Base-by-base conservation (phyloP, 53 echinoderm and acorn worm genomes). In the Arbacia lixula region DNA sequence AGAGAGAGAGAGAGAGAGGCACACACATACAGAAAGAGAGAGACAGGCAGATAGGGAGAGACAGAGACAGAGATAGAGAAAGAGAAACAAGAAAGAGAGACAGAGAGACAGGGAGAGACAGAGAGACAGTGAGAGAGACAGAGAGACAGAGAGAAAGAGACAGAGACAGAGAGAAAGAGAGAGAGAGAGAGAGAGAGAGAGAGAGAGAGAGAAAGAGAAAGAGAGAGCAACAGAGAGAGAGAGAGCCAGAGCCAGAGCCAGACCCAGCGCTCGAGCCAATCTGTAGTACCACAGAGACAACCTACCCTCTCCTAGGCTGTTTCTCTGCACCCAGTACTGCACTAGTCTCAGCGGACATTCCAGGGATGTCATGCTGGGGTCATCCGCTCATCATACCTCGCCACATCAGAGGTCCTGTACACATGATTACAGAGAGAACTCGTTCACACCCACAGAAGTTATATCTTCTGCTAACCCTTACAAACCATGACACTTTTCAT, bases 361-460 rank as follows among this genome's bases (percentile, higher is more conserved):
- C 11, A 36, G 6, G 66, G 20, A 66, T 66, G 71, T 71, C 46
- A 71, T 2, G 16, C 20, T 71, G 4, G 2, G 41, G 26, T 71
- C 71, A 71, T 46, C 39, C 14, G 12, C 14, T 71, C 71, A 1
- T 46, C 66, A 5, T 71, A 42, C 71, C 46, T 71, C 42, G 41
- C 28, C 29, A 71, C 28, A 46, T 71, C 8, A 46, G 2, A 46
- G 25, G 71, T 71, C 42, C 71, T 71, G 71, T 71, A 66, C 35
- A 66, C 66, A 66, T 36, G 16, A 68, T 71, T 71, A 71, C 71
- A 11, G 27, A 6, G 28, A 39, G 12, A 41, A n/a, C 22, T 43
- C 71, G 11, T 41, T 71, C 28, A 49, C 26, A 42, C 29, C 9
- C 28, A 6, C 5, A 11, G 30, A 32, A n/a, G n/a, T n/a, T n/a